Evolutionary conservation across 2,797 vertebrate genomes (phyloP), one percentile per base, ranked within the genome.

Genomic region (Sebastes cheni): DNA sequence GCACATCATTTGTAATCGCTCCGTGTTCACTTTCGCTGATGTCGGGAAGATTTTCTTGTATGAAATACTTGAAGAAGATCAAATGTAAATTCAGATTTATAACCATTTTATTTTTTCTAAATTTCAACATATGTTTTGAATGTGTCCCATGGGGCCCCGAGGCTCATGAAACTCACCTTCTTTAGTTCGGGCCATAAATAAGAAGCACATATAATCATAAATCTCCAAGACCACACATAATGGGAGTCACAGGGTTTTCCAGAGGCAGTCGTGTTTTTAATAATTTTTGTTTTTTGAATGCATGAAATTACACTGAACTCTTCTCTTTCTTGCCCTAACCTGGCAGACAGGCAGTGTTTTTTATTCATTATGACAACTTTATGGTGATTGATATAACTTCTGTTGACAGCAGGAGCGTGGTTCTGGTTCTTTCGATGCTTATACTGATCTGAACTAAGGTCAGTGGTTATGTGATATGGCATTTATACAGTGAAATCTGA

Each of bases 201-300:
- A 70, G 32, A 59, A 75, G 2, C 11, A 22, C 8, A 4, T 12
- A 55, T 32, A 54, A 75, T 60, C 64, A 65, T 82, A 86, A 84
- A 88, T 86, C 66, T 72, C 9, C 12, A 5, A 58, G 83, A 83
- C 84, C 75, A 34, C 91, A 88, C 78, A 72, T 42, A 65, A 50
- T 16, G 42, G 30, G 22, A 62, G 60, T 39, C 20, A 4, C 13
- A 29, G 42, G 25, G n/a, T 46, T 76, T 80, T 67, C 58, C 34
- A 81, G 54, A 39, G n/a, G 56, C 50, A 55, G 66, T n/a, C n/a
- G 56, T 62, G 27, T 61, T 46, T 61, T 36, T 4, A 36, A 36
- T 12, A 4, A 4, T 39, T 16, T 34, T 55, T 42, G 13, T 58
- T 30, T 32, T 77, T 27, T 34, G 9, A 65, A 67, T 16, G 27